Percentiles rank a stretch among this genome's conserved stretches.
Evolutionary conservation across 2,797 vertebrate genomes (phyloP).

Genomic region (Myotis findleyi): DNA sequence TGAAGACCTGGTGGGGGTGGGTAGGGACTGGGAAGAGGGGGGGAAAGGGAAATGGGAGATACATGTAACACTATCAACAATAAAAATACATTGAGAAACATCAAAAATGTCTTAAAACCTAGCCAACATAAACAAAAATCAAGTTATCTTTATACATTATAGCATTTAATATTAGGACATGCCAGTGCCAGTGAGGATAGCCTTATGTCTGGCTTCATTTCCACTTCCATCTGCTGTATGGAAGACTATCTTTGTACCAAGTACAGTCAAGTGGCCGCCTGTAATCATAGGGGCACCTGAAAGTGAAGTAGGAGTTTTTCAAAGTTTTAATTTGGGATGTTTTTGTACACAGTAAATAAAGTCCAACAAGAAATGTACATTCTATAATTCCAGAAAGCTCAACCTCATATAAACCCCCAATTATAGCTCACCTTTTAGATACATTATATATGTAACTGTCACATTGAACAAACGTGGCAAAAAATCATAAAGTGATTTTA

Average conservation of each 20-base stretch:
- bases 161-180: background rate
- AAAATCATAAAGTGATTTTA: constrained; percentile 33
- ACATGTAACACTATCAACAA: no score
- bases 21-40: no score
- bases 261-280: background rate
- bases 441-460: background rate
- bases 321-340: constrained; percentile 33
- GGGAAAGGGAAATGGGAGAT: no score
- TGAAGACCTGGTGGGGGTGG: no score
- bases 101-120: constrained; percentile 15
- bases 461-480: background rate
- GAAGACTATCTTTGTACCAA: background rate
- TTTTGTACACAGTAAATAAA: constrained; percentile 6
- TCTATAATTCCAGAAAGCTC: background rate
- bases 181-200: background rate
- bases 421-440: background rate
- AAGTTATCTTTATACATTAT: background rate
- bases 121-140: background rate
- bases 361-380: background rate
- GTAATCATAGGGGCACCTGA: background rate
- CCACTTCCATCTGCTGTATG: background rate
- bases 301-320: constrained; percentile 23
- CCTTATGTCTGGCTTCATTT: background rate
- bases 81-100: no score
- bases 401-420: constrained; percentile 20